Base-by-base conservation (phyloP, 92 coral and sea anemone genomes). In the Galaxea fascicularis region DNA sequence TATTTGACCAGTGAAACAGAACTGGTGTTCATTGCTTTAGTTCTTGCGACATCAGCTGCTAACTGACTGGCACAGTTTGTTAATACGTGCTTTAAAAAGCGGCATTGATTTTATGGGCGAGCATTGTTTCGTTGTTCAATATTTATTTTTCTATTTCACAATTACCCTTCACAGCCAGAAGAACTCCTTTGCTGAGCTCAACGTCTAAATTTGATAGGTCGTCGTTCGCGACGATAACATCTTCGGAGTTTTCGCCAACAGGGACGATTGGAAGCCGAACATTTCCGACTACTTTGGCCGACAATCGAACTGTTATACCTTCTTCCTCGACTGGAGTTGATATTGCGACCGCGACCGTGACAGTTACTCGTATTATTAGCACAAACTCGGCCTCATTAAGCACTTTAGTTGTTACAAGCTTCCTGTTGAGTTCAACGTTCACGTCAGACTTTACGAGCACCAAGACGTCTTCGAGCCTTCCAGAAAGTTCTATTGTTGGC, bases 101-200 rank as follows among this genome's bases (percentile, higher is more conserved):
- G 56, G 58, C 86, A 56, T 69, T 46, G 86, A 70, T 20, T 9
- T 14, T 0, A 17, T 45, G 57, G 57, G 10, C 12, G 45, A 57
- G 26, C 46, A 41, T 6, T 45, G 27, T 20, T 44, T 45, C 45
- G 56, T 46, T 24, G 28, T 44, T 30, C 65, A 67, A 29, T 54
- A 46, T 28, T 64, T 45, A 57, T 45, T 29, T 66, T 74, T 80
- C 6, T 69, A 69, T 65, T 68, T 78, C 78, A 77, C 73, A 80
- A 56, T 82, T 82, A 64, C 68, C 77, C 70, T 89, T 89, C 87
- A 86, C 92, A 89, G 92, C 89, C 71, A 83, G 64, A 83, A 83
- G 89, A 18, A 62, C 65, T 52, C 60, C 86, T 8, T 8, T 69
- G 71, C 70, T 56, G 78, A 82, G 57, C 58, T 57, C 86, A 82